Percentiles rank a stretch among this genome's conserved stretches.
phyloP scores from a whole-genome alignment of 2,797 vertebrate species.

The Nannoperca obscura region DNA sequence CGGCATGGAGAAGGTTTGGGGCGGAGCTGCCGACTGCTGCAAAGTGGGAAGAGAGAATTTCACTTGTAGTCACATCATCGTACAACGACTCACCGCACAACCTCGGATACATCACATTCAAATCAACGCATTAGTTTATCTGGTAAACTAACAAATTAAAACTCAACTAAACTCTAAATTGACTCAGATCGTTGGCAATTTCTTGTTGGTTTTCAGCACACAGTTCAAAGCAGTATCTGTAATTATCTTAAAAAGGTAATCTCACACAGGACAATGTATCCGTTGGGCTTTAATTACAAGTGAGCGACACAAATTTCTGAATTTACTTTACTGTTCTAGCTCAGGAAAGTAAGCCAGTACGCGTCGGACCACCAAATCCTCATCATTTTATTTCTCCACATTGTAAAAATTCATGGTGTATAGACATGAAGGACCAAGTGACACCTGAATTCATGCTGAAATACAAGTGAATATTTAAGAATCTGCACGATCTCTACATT shows the following conservation, averaged over 20 bases:
- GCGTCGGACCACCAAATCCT: not conserved
- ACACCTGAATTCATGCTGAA: not conserved
- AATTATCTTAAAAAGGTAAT: not conserved
- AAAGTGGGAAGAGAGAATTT: slow-evolving; percentile 21
- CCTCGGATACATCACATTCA: not conserved
- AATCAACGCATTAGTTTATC: too few relatives aligned
- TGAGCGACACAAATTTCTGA: not conserved
- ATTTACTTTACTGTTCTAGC: not conserved
- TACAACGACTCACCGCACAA: not conserved
- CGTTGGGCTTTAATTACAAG: not conserved
- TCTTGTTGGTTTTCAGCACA: not conserved
- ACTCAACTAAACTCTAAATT: not conserved
- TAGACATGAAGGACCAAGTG: not conserved
- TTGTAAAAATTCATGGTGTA: not conserved
- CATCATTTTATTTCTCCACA: not conserved
- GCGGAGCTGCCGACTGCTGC: slow-evolving; percentile 91
- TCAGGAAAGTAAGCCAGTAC: not conserved
- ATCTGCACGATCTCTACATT: not conserved
- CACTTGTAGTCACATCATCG: slow-evolving; percentile 3
- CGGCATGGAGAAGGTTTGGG: slow-evolving; percentile 96
- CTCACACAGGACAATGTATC: not conserved
- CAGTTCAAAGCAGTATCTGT: not conserved
- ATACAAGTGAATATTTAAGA: not conserved
- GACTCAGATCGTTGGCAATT: not conserved
- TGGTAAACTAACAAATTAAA: not conserved